Conservation (phyloP, 2,113 vertebrate genomes). For the Pelvicachromis taeniatus region DNA sequence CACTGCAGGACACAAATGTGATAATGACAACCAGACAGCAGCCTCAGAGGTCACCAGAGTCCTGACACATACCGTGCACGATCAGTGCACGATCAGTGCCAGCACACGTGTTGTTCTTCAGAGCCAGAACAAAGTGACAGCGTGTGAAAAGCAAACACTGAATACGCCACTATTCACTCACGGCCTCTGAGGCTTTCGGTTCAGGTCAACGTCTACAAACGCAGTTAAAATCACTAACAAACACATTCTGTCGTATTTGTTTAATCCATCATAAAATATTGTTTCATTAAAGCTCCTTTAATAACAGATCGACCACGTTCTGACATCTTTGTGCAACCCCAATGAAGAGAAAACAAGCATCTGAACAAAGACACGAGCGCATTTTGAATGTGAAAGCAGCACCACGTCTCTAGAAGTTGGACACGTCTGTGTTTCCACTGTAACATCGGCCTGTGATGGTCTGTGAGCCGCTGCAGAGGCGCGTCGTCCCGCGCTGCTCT, state of each 20-base stretch:
- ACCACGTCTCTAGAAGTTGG: fast-evolving
- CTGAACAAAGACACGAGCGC: fast-evolving
- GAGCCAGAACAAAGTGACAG: not conserved
- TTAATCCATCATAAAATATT: not conserved
- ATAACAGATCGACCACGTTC: no score
- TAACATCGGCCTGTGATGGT: not conserved
- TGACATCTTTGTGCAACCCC: not conserved
- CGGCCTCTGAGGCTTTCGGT: not conserved
- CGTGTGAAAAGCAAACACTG: not conserved
- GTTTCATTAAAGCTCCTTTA: not conserved
- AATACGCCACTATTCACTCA: fast-evolving
- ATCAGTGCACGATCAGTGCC: not conserved
- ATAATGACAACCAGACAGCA: not conserved
- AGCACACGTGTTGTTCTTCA: not conserved
- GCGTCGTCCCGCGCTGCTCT: fast-evolving
- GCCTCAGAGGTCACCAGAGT: not conserved
- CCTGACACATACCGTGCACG: fast-evolving
- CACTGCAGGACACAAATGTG: constrained; percentile 72
- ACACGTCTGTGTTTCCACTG: not conserved
- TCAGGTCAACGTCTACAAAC: fast-evolving
- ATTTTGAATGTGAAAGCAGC: not conserved
- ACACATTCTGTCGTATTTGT: not conserved
- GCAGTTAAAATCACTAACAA: not conserved
- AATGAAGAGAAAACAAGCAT: not conserved
- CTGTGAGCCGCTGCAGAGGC: not conserved